phyloP scores from a whole-genome alignment of 2,888 invertebrate genomes.

The Odontocolon sp. region DNA sequence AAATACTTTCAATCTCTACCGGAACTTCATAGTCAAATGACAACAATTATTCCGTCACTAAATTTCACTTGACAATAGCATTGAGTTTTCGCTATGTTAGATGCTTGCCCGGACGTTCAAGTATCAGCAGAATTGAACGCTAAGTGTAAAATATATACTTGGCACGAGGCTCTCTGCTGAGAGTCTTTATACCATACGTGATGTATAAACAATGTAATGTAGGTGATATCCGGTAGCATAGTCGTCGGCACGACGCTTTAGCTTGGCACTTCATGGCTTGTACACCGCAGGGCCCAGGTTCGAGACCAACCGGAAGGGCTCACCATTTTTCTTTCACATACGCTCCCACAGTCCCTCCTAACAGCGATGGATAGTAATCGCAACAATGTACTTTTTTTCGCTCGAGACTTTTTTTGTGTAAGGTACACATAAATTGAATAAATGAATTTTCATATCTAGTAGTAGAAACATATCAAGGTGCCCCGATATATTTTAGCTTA shows the following conservation, averaged over 20 bases:
- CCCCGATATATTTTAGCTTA: too few relatives aligned
- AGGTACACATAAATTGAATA: too few relatives aligned
- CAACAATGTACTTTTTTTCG: background rate
- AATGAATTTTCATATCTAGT: too few relatives aligned
- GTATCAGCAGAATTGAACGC: background rate
- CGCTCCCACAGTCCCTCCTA: slow-evolving; percentile 31
- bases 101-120: too few relatives aligned
- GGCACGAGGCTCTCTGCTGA: background rate
- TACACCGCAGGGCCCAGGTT: background rate
- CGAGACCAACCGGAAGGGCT: slow-evolving; percentile 29
- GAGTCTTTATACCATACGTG: slow-evolving; percentile 12
- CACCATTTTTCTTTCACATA: slow-evolving; percentile 23
- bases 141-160: background rate
- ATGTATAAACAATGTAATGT: slow-evolving; percentile 34
- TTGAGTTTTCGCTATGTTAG: too few relatives aligned
- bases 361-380: slow-evolving; percentile 26
- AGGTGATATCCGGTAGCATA: slow-evolving; percentile 38
- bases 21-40: too few relatives aligned
- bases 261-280: background rate
- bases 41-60: too few relatives aligned
- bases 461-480: too few relatives aligned
- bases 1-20: too few relatives aligned
- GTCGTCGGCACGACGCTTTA: background rate
- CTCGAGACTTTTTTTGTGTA: background rate
- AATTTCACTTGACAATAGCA: too few relatives aligned